These are phyloP conservation scores for Pardosa pseudoannulata DNA, from an alignment of 2,888 invertebrate genomes.

Conservation along the genomic window DNA sequence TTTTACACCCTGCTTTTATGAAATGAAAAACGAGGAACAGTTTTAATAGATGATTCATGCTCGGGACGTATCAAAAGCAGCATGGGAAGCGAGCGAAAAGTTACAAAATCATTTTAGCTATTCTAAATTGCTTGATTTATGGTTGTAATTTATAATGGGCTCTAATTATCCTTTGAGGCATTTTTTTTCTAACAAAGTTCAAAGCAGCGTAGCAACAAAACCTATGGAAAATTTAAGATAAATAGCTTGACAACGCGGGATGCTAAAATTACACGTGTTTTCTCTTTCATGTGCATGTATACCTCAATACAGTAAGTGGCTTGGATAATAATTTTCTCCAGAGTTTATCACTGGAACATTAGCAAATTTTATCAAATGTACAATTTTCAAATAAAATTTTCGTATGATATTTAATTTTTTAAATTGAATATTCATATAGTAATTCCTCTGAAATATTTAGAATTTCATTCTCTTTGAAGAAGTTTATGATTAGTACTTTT, in stretches of 20 bases:
- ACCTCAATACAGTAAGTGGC: too few species aligned
- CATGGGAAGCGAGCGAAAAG: neutral
- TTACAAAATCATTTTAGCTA: slow-evolving; percentile 1
- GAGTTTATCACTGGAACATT: too few species aligned
- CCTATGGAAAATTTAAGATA: neutral
- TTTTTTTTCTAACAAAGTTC: neutral
- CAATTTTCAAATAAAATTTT: too few species aligned
- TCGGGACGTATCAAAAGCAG: neutral
- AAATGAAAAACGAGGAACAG: neutral
- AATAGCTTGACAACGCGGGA: neutral
- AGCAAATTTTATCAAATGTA: too few species aligned
- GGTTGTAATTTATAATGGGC: neutral
- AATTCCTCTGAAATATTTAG: too few species aligned
- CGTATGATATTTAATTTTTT: too few species aligned
- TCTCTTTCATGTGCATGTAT: neutral
- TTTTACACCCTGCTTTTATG: neutral
- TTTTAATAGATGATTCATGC: slow-evolving; percentile 1
- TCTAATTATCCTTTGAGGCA: neutral
- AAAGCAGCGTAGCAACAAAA: neutral
- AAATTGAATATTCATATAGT: too few species aligned
- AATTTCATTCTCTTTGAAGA: too few species aligned
- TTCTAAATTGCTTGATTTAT: slow-evolving; percentile 9
- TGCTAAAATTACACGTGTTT: neutral
- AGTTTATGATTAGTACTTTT: too few species aligned
- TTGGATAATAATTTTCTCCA: too few species aligned